These are phyloP conservation scores for Peromyscus eremicus DNA, from an alignment of 2,797 vertebrate genomes.

Conservation along the genomic window DNA sequence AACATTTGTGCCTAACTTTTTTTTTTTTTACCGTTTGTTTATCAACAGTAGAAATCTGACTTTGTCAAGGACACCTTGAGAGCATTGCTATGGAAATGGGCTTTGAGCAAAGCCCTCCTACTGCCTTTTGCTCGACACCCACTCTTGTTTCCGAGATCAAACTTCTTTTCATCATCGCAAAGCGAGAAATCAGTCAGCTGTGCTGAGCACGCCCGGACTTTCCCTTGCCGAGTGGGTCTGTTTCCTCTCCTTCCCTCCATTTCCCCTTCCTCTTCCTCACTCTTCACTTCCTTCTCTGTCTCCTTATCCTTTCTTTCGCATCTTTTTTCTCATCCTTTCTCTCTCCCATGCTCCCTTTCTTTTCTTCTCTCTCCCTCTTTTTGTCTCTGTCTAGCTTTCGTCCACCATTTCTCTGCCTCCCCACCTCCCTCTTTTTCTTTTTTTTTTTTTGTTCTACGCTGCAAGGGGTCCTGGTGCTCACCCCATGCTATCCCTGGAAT, in stretches of 20 bases:
- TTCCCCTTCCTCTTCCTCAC: background rate
- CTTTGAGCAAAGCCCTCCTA: slow-evolving; percentile 17
- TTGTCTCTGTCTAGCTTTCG: no score
- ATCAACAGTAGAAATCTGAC: slow-evolving; percentile 22
- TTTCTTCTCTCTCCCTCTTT: no score
- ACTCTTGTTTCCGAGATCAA: slow-evolving; percentile 52
- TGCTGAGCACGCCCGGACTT: background rate
- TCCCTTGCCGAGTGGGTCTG: background rate
- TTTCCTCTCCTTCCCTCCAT: background rate
- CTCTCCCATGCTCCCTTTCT: background rate
- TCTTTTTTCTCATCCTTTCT: fast-evolving
- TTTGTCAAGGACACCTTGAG: slow-evolving; percentile 70
- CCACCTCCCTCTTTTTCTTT: no score
- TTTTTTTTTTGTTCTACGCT: background rate
- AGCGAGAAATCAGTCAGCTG: background rate
- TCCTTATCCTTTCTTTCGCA: no score
- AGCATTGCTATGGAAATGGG: slow-evolving; percentile 44
- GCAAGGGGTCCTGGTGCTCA: background rate
- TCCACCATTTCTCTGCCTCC: background rate
- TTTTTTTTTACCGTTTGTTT: background rate
- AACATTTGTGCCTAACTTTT: background rate
- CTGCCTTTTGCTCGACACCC: slow-evolving; percentile 2
- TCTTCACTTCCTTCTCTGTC: fast-evolving
- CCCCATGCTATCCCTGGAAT: background rate
- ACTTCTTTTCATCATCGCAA: slow-evolving; percentile 36